Evolutionary conservation across 2,797 vertebrate species (phyloP), one percentile per base, ranked within the genome.

Genomic region (Tympanoctomys barrerae): DNA sequence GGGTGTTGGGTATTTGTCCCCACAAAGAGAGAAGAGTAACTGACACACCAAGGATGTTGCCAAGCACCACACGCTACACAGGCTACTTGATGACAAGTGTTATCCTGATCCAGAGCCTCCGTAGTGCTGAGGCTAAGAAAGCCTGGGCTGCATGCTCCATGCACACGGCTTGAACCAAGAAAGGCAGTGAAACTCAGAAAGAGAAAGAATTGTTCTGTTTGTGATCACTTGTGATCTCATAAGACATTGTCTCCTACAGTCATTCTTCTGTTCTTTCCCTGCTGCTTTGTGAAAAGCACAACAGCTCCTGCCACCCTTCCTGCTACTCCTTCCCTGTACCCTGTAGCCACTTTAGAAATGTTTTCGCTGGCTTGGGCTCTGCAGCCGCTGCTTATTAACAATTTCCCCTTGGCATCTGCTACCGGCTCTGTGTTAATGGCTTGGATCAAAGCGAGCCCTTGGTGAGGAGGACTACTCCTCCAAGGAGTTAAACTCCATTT

Each of bases 371-470:
- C 94, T 39, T 4, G 68, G 70, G n/a, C 73, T 90, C 42, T 59
- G 31, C 87, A 70, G 75, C 62, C 62, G 19, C 83, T 21, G 77
- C 82, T 95, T 89, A 87, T 92, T 87, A 95, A 94, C 95, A 93
- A 96, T 94, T 89, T 94, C 90, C 92, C 80, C 39, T 82, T 82
- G 94, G 94, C 94, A 64, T 79, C 80, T 62, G 77, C 87, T 1
- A 16, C 95, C 0, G 2, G 66, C 84, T 81, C 66, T 2, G 68
- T 42, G 89, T 77, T 88, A 93, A 91, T 90, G 91, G 93, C 89
- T 80, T 16, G 7, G 64, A 70, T 54, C 28, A 7, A 89, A 78
- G 87, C 0, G 11, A 61, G 84, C 49, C 64, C 64, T 0, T 33
- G 1, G 26, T 1, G 52, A 33, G 68, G 39, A 90, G 28, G 62